phyloP scores from a whole-genome alignment of 30 jellyfish, hydroid and myxozoan genomes.

The Pseudorhiza aurosa region DNA sequence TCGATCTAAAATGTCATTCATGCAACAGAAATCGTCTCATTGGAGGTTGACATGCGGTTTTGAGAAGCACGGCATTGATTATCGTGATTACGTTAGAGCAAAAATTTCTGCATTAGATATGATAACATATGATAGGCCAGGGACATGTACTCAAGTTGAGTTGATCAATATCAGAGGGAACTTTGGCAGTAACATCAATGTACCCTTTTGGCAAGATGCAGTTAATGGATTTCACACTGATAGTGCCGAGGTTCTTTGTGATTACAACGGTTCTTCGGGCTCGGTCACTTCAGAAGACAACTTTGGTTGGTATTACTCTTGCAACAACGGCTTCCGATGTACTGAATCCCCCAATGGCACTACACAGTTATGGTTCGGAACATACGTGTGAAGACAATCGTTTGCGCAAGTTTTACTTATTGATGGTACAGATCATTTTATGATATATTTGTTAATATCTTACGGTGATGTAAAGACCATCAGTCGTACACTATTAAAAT shows the following conservation, averaged over 20 bases:
- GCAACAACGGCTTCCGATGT: slow-evolving; percentile 2
- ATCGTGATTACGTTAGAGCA: slow-evolving; percentile 12
- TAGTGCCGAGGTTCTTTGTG: background rate
- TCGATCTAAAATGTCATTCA: background rate
- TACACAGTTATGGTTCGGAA: slow-evolving; percentile 7
- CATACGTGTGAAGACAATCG: background rate
- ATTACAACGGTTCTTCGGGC: background rate
- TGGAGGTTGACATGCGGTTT: slow-evolving; percentile 26
- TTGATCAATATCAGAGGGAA: background rate
- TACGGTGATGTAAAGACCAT: too few relatives aligned
- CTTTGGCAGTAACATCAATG: background rate
- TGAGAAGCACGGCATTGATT: background rate
- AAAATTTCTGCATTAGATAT: background rate
- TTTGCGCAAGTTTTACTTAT: too few relatives aligned
- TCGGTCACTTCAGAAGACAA: background rate
- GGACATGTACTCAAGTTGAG: background rate
- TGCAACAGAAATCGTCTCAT: background rate
- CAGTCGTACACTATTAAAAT: too few relatives aligned
- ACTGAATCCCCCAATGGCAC: background rate
- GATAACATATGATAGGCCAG: background rate
- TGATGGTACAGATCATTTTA: too few relatives aligned
- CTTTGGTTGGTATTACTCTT: background rate
- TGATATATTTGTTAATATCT: too few relatives aligned
- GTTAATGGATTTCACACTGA: background rate
- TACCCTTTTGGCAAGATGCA: background rate